phyloP scores from a whole-genome alignment of 2,113 vertebrate species.

The Tursiops truncatus region DNA sequence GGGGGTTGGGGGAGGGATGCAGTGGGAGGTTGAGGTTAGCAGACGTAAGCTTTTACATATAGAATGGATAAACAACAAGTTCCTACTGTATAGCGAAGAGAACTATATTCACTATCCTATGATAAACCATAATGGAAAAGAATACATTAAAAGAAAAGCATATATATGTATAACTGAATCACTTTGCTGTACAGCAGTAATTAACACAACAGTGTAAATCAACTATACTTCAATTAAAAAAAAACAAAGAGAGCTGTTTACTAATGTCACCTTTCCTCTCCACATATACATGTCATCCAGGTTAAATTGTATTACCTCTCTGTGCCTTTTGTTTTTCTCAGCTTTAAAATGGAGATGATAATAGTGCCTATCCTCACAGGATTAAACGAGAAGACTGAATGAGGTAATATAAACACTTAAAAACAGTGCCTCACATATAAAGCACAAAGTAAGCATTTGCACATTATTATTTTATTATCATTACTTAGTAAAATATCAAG shows the following conservation, averaged over 20 bases:
- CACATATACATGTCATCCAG: neutral
- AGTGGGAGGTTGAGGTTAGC: neutral
- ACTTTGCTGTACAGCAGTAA: neutral
- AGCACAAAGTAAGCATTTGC: neutral
- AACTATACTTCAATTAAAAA: neutral
- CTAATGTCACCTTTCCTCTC: neutral
- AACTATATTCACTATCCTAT: neutral
- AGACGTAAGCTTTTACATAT: neutral
- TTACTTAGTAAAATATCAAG: neutral
- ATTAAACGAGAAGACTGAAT: neutral
- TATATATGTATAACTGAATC: neutral
- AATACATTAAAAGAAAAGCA: neutral
- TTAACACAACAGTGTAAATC: neutral
- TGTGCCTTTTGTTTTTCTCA: neutral
- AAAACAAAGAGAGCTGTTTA: neutral
- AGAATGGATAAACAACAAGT: neutral
- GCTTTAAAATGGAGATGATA: neutral
- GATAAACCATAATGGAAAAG: too few species aligned
- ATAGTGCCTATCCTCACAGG: neutral
- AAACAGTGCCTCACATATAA: neutral
- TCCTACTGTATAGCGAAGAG: neutral
- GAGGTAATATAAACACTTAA: neutral
- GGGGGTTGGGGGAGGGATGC: neutral
- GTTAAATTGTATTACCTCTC: neutral
- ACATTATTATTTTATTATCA: neutral